Conservation (phyloP, 2,113 vertebrate genomes). For the Hiodon alosoides region DNA sequence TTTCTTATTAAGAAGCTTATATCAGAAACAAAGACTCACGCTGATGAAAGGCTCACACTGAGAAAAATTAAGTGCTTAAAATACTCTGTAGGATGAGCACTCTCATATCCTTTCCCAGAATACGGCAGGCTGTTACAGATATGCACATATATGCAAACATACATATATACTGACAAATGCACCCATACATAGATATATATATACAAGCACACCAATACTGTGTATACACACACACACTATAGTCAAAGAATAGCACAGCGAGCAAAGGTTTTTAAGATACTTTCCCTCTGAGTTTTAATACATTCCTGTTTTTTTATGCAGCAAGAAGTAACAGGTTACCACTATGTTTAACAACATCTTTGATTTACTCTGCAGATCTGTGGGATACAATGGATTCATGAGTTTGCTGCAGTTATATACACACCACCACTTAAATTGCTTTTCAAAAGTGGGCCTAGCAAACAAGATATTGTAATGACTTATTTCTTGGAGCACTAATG, state of each 20-base stretch:
- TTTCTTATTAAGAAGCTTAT: no score
- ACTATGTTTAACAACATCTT: constrained; percentile 6
- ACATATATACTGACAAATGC: not conserved
- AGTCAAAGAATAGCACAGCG: not conserved
- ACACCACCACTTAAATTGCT: no score
- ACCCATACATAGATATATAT: not conserved
- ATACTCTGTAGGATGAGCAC: constrained; percentile 5
- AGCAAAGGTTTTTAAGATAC: not conserved
- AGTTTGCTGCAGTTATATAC: no score
- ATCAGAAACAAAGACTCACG: not conserved
- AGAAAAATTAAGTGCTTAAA: constrained; percentile 7
- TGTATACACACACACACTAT: not conserved
- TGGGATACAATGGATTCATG: not conserved
- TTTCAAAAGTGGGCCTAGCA: no score
- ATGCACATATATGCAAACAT: not conserved
- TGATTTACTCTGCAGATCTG: not conserved
- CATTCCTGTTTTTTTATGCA: no score
- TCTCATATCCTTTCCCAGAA: constrained; percentile 4
- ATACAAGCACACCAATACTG: not conserved
- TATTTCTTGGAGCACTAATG: no score
- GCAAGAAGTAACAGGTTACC: not conserved
- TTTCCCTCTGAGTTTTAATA: not conserved
- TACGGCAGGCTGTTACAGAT: not conserved
- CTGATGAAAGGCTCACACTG: not conserved
- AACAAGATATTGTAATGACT: no score